Evolutionary conservation across 2,888 invertebrate genomes (phyloP).

Genomic region (Drosophila parthenogenetica): DNA sequence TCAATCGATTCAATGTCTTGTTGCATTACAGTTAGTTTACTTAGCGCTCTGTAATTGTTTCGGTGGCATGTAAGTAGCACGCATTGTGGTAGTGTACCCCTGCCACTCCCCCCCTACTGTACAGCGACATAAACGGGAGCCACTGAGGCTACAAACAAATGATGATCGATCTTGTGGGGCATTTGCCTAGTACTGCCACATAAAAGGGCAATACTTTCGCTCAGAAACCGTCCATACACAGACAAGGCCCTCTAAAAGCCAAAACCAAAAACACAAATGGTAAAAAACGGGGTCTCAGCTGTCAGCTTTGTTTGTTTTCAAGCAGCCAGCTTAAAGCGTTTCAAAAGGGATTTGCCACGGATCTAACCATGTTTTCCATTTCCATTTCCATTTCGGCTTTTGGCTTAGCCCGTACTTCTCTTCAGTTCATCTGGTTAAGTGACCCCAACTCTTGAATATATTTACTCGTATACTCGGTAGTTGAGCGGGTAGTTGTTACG

Average conservation of each 20-base stretch:
- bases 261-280: slow-evolving; percentile 4
- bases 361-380: slow-evolving; percentile 67
- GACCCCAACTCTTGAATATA: slow-evolving; percentile 8
- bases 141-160: slow-evolving; percentile 73
- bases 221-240: slow-evolving; percentile 37
- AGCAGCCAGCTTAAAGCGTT: slow-evolving; percentile 76
- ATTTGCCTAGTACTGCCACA: slow-evolving; percentile 47
- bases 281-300: slow-evolving; percentile 47
- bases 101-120: neutral
- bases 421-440: slow-evolving; percentile 25
- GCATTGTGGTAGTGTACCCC: slow-evolving; percentile 59
- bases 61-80: slow-evolving; percentile 80
- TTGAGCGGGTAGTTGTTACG: slow-evolving; percentile 6
- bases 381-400: slow-evolving; percentile 17
- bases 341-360: slow-evolving; percentile 78
- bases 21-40: slow-evolving; percentile 78
- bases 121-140: slow-evolving; percentile 74
- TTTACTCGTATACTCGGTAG: neutral
- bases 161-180: slow-evolving; percentile 77
- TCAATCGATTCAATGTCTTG: slow-evolving; percentile 54
- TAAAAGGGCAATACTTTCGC: slow-evolving; percentile 74
- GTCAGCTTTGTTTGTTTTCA: slow-evolving; percentile 70
- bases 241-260: slow-evolving; percentile 36
- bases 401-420: slow-evolving; percentile 57
- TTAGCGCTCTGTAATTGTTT: slow-evolving; percentile 80